Base-by-base conservation (phyloP, 2,888 invertebrate genomes). In the Eledona agricola region DNA sequence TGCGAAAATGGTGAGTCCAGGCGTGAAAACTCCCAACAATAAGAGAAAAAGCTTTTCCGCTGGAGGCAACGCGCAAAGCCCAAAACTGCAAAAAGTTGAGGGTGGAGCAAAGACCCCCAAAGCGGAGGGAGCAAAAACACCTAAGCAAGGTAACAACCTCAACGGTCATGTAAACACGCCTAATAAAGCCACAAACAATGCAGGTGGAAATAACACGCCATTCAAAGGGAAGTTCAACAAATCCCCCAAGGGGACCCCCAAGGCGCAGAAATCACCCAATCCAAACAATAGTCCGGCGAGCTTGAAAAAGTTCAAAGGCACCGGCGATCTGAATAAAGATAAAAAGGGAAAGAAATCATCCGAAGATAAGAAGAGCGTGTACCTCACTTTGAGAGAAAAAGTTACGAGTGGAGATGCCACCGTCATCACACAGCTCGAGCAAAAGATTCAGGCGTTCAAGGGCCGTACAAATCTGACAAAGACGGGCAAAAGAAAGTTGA, bases 401-500 rank as follows among this genome's bases (percentile, higher is more conserved):
- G 47, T 62, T n/a, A 55, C 16, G n/a, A 55, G 47, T 7, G 53
- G 46, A 4, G 60, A 56, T 13, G 40, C 57, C 12, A 53, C 34
- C 11, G 32, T 51, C 4, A 13, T 65, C 7, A 23, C 42, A 22
- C 13, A 19, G 7, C 22, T 66, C 2, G 42, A 58, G 6, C 37
- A 52, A 1, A 64, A 58, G 55, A 57, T 66, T 35, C 19, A 53
- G 32, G 51, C 28, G 3, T 54, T 65, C 12, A 40, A 46, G 11
- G 20, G 43, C 4, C 55, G 55, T 4, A 22, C 19, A 26, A 59
- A 63, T 16, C 9, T 60, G 4, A 51, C 65, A 0, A 69, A 67
- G 57, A 63, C 65, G 3, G 66, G 60, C 3, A 62, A 51, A 40
- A 58, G 46, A 11, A 67, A 63, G 43, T 16, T 69, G 16, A 55